Conservation (phyloP, 2,113 vertebrate genomes). For the Nettapus auritus region DNA sequence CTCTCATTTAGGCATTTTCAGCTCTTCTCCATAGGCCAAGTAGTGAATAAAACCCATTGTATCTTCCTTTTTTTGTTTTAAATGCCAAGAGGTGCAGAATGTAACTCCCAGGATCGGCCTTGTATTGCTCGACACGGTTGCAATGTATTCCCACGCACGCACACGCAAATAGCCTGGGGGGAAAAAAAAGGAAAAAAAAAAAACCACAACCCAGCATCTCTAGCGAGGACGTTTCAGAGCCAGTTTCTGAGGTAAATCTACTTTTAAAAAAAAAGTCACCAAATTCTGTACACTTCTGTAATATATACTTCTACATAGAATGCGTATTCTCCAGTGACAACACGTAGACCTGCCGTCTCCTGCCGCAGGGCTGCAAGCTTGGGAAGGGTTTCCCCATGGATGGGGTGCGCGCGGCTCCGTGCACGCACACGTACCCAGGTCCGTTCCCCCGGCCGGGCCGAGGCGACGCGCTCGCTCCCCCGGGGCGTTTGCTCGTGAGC, state of each 20-base stretch:
- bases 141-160: slow-evolving; percentile 50
- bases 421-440: background rate
- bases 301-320: slow-evolving; percentile 64
- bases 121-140: slow-evolving; percentile 77
- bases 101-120: slow-evolving; percentile 7
- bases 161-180: background rate
- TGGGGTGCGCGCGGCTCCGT: background rate
- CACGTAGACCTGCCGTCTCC: background rate
- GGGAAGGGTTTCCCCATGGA: background rate
- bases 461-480: background rate
- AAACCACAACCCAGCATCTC: slow-evolving; percentile 33
- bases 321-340: slow-evolving; percentile 61
- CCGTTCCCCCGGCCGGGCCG: background rate
- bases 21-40: background rate
- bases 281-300: slow-evolving; percentile 71
- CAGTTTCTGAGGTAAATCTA: slow-evolving; percentile 90
- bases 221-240: slow-evolving; percentile 70
- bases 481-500: background rate
- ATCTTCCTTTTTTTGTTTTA: background rate
- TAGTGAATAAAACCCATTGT: background rate
- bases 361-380: background rate
- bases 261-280: slow-evolving; percentile 68
- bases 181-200: background rate
- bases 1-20: background rate
- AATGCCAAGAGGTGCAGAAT: slow-evolving; percentile 1